Evolutionary conservation across 2,797 vertebrate species (phyloP).

Genomic region (Cirrhinus mrigala): DNA sequence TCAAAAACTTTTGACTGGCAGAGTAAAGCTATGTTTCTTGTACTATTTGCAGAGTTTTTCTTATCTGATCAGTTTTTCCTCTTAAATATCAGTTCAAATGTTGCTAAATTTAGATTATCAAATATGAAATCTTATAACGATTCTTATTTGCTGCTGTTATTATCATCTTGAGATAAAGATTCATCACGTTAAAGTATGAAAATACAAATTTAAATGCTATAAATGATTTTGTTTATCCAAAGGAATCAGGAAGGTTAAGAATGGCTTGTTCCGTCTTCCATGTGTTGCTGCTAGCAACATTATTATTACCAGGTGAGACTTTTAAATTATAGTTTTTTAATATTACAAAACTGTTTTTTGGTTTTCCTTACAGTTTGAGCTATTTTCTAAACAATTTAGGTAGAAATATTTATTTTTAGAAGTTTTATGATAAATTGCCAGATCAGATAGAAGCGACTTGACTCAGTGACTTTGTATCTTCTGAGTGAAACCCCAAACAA

Average conservation of each 20-base stretch:
- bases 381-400: background rate
- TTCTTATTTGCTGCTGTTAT: background rate
- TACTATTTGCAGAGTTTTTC: background rate
- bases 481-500: background rate
- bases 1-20: too few species aligned
- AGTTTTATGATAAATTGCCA: background rate
- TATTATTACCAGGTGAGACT: slow-evolving; percentile 62
- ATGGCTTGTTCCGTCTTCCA: slow-evolving; percentile 55
- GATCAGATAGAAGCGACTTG: background rate
- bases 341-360: background rate
- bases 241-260: slow-evolving; percentile 38
- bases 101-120: background rate
- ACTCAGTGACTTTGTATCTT: background rate
- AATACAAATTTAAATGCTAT: slow-evolving; percentile 8
- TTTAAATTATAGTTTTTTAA: background rate
- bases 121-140: background rate
- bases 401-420: background rate
- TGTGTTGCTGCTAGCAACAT: slow-evolving; percentile 50
- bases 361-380: background rate
- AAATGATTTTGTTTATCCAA: background rate
- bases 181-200: background rate
- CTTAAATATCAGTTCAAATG: background rate
- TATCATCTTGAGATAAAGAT: background rate
- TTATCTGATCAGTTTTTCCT: background rate
- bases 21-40: background rate